Base-by-base conservation (phyloP, 2,113 vertebrate genomes). In the Notothenia coriiceps region DNA sequence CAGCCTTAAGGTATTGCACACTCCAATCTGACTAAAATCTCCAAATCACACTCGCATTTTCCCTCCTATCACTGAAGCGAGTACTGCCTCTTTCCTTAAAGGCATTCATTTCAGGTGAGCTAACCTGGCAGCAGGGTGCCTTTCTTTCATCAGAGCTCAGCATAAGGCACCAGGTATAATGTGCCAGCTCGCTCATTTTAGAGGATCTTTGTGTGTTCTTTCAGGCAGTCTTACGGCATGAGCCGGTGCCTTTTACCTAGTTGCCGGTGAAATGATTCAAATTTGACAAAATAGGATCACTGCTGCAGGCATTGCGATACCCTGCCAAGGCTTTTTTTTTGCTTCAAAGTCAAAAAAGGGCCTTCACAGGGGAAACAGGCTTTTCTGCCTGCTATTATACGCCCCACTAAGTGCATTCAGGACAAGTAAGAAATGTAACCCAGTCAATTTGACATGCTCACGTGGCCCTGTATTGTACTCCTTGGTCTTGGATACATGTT, bases 271-370 rank as follows among this genome's bases (percentile, higher is more conserved):
- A 92, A 92, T 82, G 70, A 89, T 90, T 93, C 80, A 77, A 78
- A 92, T 91, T 93, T 89, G 68, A 88, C 74, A 80, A 88, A 91
- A 94, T 86, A 81, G 79, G 83, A 92, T 93, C 85, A 88, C 68
- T 84, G 88, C 90, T 81, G 77, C 71, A 10, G 66, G 78, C 82
- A 78, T 79, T 84, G 18, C 43, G 57, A 86, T 77, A 84, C 57
- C 75, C 71, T 82, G 86, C 90, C 87, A 91, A 91, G 81, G 84
- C 64, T 85, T 63, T 89, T 88, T 86, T 90, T 87, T 86, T 70
- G 57, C 22, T 52, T 92, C 89, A 79, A 92, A 94, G 74, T 86
- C 50, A 80, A 85, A 87, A 90, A 87, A 75, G 72, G 70, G 82
- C 79, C 84, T 89, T 91, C 61, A 87, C 81, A 74, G 79, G 44